Base-by-base conservation (phyloP, 2,113 vertebrate species). In the Aleadryas rufinucha region DNA sequence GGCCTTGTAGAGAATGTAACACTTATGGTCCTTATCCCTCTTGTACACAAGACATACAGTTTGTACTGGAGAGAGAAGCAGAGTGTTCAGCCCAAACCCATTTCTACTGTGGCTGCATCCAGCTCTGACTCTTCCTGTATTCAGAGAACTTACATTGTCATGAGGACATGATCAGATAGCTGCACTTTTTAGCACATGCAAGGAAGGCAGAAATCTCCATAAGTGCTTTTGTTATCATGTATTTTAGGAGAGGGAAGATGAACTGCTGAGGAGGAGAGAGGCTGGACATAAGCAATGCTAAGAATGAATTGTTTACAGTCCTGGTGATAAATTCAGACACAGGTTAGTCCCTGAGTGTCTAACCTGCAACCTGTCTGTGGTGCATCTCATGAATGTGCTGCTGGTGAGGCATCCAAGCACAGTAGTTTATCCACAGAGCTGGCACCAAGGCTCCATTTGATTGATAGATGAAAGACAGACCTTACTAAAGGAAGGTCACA, bases 401-500 rank as follows among this genome's bases (percentile, higher is more conserved):
- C 56, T 89, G 59, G 19, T 70, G 56, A 93, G 47, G 33, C 39
- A 70, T 70, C 70, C 70, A 78, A 70, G 71, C 65, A 65, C 42
- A 93, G 91, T 70, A 92, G 24, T 56, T 95, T 92, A 78, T 69
- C 33, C 50, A 30, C 27, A 45, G 65, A 56, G 47, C 70, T 79
- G 60, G n/a, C 80, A 84, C 39, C 19, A 57, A 41, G 31, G 65
- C n/a, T 89, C 49, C 28, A 22, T 89, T 90, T 94, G 89, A 89
- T 74, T 79, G 93, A 95, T 53, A 56, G 61, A 84, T 88, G 71
- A 95, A 93, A 72, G 74, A 44, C 21, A 75, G 84, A 85, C 81
- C 78, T 96, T 89, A 66, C 71, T 88, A 68, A 94, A 95, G 72
- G 70, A 89, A 96, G 64, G 84, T 90, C 72, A 91, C 28, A 35